Base-by-base conservation (phyloP, 2,113 vertebrate species). In the Dipodomys ordii region DNA sequence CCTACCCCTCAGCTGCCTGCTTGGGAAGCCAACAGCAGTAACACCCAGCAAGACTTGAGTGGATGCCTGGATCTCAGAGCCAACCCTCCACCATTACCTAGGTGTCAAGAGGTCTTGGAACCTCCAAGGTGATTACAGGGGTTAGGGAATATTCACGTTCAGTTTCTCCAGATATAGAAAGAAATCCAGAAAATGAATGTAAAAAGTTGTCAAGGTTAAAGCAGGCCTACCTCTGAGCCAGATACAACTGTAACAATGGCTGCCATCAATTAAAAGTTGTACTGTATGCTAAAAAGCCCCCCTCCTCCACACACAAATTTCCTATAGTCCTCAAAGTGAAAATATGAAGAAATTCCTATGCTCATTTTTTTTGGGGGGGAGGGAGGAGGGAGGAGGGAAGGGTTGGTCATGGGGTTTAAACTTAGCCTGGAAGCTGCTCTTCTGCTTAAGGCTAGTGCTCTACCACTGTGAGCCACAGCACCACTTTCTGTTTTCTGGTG, bases 1-100 rank as follows among this genome's bases (percentile, higher is more conserved):
- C 69, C 49, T 30, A 68, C 84, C 71, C 69, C 60, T 25, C 90
- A 94, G 95, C 83, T 97, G 85, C 86, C 46, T 20, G 49, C 32
- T 91, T 22, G 2, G 69, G 69, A 93, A 94, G 93, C 95, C 95
- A 96, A 32, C 19, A 76, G 79, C 27, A 32, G 86, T 67, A 39
- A 44, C 91, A 39, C 96, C 95, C 96, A 97, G 88, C 57, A 87
- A 92, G 95, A 93, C 83, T 97, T 97, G 96, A 93, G 95, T 69
- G 83, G 82, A 83, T 92, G 95, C 92, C 96, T 65, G 27, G 72
- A 80, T 73, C 79, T 81, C 91, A 74, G n/a, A 88, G 95, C 95
- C 96, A 97, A 95, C 79, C 87, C 76, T 73, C 27, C 18, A 27
- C 87, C 88, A 91, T 93, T 82, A 93, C 87, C 90, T 12, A 96